Base-by-base conservation (phyloP, 2,797 vertebrate genomes). In the Gymnocypris eckloni region DNA sequence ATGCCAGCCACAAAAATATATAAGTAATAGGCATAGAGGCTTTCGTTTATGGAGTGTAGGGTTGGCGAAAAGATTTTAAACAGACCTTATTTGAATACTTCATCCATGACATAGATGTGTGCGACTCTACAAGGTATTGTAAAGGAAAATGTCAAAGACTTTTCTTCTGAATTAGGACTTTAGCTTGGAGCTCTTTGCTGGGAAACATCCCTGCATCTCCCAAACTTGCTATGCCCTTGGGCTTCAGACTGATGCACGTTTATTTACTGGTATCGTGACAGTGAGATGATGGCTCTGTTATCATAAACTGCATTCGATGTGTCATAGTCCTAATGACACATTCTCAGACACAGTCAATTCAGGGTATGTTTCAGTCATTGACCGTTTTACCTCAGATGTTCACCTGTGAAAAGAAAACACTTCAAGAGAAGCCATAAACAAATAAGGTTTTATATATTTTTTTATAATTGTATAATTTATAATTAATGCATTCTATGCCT, bases 161-260 rank as follows among this genome's bases (percentile, higher is more conserved):
- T 33, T 45, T 41, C 70, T 72, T 83, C 45, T 79, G 79, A 84
- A 75, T 59, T 78, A 67, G 37, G 33, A 6, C 52, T n/a, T 72
- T 39, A 67, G 81, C 86, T 77, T 52, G 61, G 25, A 79, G 82
- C 69, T 52, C 52, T 56, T 70, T 77, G 43, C 75, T 85, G 79
- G 61, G 79, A 56, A 84, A 82, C 76, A 82, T 85, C 56, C 77
- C 25, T 71, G 41, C 33, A 77, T 71, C 69, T 70, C 54, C 75
- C 16, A 33, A 54, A 39, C 66, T 66, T 77, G 69, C 67, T 43
- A 18, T 41, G 78, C 33, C 48, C 77, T 56, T 11, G 39, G 76
- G 86, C 76, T 83, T 79, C 59, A 80, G 39, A 41, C 45, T 7
- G 25, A 77, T 86, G 75, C 84, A 79, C 59, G 50, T 78, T 72